Base-by-base conservation (phyloP, 2,888 invertebrate genomes). In the Trisateles emortualis region DNA sequence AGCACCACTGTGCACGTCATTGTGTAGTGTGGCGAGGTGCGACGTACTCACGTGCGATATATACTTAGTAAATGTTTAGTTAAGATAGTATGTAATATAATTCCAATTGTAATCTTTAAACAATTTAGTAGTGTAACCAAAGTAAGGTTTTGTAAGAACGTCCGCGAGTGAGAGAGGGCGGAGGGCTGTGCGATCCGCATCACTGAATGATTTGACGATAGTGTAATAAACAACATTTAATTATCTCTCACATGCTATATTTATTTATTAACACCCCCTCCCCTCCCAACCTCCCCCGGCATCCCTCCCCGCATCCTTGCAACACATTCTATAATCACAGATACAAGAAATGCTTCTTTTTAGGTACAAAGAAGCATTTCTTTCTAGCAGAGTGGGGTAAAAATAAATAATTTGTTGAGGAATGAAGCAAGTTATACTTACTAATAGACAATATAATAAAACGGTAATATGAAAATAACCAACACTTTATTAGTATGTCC, bases 201-300 rank as follows among this genome's bases (percentile, higher is more conserved):
- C 60, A 66, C 59, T 64, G 71, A 65, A 57, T 67, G 76, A 71
- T 70, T 64, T 68, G 72, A 78, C 72, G 74, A 80, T 76, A 79
- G 82, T 84, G 76, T 81, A 83, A 83, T 87, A 87, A 85, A 88
- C 79, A 83, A 84, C 80, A 84, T 84, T 87, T 87, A 74, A 88
- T 85, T 87, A 88, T 89, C 86, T 85, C 82, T 51, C 17, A 11
- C 0, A 38, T n/a, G 33, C 60, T 72, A 67, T 55, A 69, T 73
- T 72, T 62, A 49, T 59, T 64, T 22, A n/a, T 26, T 22, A 0
- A 32, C 14, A 29, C 30, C 30, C 3, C 11, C 24, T 47, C 16
- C 11, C 41, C 13, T 16, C 10, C 13, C 30, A 45, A 5, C 5
- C 14, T 13, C 10, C 22, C 13, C 8, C n/a, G 2, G 17, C 32